Evolutionary conservation across 1,140 invertebrate species (phyloP).

Genomic region (Ceratosolen fusciceps): DNA sequence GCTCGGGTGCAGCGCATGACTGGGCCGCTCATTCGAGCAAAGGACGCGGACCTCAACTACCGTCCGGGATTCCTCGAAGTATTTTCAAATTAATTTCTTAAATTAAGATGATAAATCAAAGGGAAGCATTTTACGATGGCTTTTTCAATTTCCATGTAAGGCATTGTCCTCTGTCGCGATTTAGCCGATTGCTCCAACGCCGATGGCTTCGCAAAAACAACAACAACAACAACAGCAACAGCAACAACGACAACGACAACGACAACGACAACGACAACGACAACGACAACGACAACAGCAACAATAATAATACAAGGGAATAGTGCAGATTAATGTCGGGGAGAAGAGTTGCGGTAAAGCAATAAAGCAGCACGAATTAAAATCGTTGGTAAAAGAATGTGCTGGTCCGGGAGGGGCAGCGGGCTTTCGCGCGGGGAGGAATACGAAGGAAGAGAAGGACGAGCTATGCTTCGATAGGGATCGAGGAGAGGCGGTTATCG

Average conservation of each 20-base stretch:
- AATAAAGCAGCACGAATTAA: conserved; percentile 24
- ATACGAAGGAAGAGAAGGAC: background rate
- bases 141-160: background rate
- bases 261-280: too few relatives aligned
- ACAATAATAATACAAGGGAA: too few relatives aligned
- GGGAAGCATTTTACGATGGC: conserved; percentile 25
- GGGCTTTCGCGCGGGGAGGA: background rate
- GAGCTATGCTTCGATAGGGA: background rate
- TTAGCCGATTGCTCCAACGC: too few relatives aligned
- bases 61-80: background rate
- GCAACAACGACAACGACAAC: too few relatives aligned
- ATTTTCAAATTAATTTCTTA: background rate
- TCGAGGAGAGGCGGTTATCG: background rate
- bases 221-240: too few relatives aligned
- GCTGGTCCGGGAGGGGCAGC: background rate
- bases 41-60: background rate
- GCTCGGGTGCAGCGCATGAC: background rate
- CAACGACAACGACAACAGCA: too few relatives aligned
- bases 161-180: background rate
- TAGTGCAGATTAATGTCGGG: too few relatives aligned
- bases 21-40: conserved; percentile 13
- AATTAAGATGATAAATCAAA: conserved; percentile 20
- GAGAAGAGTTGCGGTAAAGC: background rate
- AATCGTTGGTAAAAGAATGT: background rate
- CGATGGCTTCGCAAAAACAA: too few relatives aligned